A percentile compares a stretch with the other conserved stretches of the same genome.
Conservation (phyloP, 2,113 vertebrate genomes). For the Gobiocypris rarus region DNA sequence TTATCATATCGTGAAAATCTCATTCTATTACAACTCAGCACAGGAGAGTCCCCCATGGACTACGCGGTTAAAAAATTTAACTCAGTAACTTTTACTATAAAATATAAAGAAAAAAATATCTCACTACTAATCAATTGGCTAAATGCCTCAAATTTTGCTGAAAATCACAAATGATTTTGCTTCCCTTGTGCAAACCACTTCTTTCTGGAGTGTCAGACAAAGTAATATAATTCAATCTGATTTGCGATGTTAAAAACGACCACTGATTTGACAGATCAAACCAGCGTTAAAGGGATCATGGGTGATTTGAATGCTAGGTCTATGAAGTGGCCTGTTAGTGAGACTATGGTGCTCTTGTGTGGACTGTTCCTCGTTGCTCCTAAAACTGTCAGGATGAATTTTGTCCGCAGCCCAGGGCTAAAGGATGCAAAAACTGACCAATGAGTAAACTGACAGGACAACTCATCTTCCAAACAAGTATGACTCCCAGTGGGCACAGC, state of each 20-base stretch:
- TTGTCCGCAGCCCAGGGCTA: conserved; percentile 48
- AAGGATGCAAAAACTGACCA: conserved; percentile 72
- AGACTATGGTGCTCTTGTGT: neutral
- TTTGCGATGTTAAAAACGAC: neutral
- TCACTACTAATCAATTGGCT: neutral
- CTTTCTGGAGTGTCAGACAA: neutral
- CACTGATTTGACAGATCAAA: conserved; percentile 17
- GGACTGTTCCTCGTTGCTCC: conserved; percentile 35
- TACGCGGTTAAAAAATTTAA: no score
- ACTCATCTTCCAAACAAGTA: conserved; percentile 64
- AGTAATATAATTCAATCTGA: neutral
- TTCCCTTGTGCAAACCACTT: neutral
- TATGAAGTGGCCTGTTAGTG: neutral
- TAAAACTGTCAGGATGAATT: conserved; percentile 70
- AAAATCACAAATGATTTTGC: neutral
- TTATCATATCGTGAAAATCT: no score
- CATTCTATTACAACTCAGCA: no score
- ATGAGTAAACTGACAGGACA: conserved; percentile 74
- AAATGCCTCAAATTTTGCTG: neutral
- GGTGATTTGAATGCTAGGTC: neutral
- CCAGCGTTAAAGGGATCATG: neutral
- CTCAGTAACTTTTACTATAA: no score
- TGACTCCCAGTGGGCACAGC: conserved; percentile 46
- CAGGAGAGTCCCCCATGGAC: no score
- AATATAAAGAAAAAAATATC: no score